Conservation (phyloP, 2,888 invertebrate species). For the Microctonus aethiopoides region DNA sequence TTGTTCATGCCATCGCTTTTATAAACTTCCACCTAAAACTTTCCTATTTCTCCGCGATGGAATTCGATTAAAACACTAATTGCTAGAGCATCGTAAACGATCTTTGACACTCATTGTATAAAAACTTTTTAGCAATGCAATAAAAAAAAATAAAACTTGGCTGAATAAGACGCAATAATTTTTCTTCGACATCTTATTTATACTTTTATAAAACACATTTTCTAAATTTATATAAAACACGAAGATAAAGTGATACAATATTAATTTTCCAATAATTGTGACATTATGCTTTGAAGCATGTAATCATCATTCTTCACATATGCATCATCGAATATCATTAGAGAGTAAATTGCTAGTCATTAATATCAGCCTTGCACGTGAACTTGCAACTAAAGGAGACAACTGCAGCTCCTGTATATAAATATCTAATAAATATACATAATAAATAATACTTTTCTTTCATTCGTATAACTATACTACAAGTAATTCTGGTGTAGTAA, state of each 20-base stretch:
- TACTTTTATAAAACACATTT: neutral
- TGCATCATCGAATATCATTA: constrained; percentile 42
- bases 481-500: no score
- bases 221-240: neutral
- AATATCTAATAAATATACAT: no score
- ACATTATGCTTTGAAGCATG: constrained; percentile 43
- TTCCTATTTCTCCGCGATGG: neutral
- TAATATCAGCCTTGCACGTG: constrained; percentile 39
- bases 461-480: no score
- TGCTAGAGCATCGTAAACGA: constrained; percentile 32
- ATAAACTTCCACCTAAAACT: neutral
- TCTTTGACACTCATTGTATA: constrained; percentile 29
- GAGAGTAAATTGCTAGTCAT: constrained; percentile 47
- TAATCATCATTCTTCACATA: constrained; percentile 41
- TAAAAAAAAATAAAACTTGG: no score
- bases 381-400: constrained; percentile 33
- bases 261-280: constrained; percentile 36
- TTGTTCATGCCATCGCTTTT: no score
- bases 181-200: neutral
- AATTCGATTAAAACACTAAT: constrained; percentile 38
- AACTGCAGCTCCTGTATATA: no score
- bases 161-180: neutral
- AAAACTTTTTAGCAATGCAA: neutral
- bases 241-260: neutral
- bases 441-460: no score